A percentile compares a stretch with the other conserved stretches of the same genome.
Evolutionary conservation across 2,113 vertebrate genomes (phyloP).

Genomic region (Probosciger aterrimus): DNA sequence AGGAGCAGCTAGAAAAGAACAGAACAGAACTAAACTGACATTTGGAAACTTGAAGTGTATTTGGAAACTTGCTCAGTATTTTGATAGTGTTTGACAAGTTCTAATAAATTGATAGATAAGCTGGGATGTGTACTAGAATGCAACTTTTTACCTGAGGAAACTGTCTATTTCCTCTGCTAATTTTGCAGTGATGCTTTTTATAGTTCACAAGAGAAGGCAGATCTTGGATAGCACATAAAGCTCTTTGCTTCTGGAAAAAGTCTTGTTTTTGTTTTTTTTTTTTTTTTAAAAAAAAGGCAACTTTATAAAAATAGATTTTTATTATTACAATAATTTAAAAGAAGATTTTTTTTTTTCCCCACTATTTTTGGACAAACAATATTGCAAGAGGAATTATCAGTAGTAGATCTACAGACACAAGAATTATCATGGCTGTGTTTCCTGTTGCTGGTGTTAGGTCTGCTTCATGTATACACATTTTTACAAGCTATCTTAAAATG

Average conservation of each 20-base stretch:
- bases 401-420: not conserved
- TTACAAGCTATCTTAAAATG: not conserved
- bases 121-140: not conserved
- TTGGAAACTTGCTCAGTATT: not conserved
- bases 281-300: not conserved
- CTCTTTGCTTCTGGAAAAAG: not conserved
- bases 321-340: slow-evolving; percentile 55
- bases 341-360: not conserved
- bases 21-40: not conserved
- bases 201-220: not conserved
- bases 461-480: not conserved
- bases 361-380: not conserved
- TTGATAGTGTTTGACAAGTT: not conserved
- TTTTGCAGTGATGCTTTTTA: not conserved
- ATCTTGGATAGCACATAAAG: not conserved
- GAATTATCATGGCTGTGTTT: not conserved
- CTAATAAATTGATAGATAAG: not conserved
- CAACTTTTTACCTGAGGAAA: not conserved
- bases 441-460: not conserved
- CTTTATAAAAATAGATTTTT: slow-evolving; percentile 67
- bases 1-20: not conserved
- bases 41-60: not conserved
- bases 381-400: not conserved
- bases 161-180: not conserved
- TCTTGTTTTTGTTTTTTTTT: not conserved